Evolutionary conservation across 2,113 vertebrate genomes (phyloP), one percentile per base, ranked within the genome.

Genomic region (Motacilla alba): DNA sequence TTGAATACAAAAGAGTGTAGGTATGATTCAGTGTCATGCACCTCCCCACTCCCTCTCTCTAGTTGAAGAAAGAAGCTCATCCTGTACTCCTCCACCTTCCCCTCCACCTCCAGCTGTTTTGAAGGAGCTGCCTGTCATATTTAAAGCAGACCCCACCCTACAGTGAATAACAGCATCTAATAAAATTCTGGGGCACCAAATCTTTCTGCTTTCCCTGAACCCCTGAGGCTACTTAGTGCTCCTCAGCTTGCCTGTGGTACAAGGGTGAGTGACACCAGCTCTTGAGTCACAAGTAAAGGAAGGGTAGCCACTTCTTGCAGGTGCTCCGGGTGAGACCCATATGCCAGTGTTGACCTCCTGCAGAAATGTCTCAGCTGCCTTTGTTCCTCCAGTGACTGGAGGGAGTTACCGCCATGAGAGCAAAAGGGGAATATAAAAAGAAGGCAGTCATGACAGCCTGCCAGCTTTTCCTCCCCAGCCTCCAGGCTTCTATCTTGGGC

Each of bases 91-190:
- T 35, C 39, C 69, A 59, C 69, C 56, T 91, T 91, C 39, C 37
- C 66, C 26, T 89, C 80, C 93, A 82, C 90, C 82, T 87, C 56
- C 35, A 6, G 13, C 33, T 87, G 52, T 84, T 91, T 82, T 89
- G 62, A 84, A 84, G 75, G 52, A 77, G 23, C 81, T 94, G 56
- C 47, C 66, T 89, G 39, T 93, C 66, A 59, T 56, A 63, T 60
- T 95, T 55, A 79, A 81, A 87, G 41, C 19, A 75, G 74, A 47
- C 15, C 14, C 2, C 39, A 52, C 21, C 52, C 74, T 31, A 44
- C 1, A 19, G 58, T 44, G 56, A 89, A n/a, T 72, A 59, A 52
- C 9, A 43, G 39, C 11, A 10, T 15, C 22, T 76, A 93, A 90
- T 46, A 56, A 72, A 78, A 68, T 64, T 31, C 22, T 30, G 27